Evolutionary conservation across 2,888 invertebrate genomes (phyloP).

Genomic region (Chouioia cunea): DNA sequence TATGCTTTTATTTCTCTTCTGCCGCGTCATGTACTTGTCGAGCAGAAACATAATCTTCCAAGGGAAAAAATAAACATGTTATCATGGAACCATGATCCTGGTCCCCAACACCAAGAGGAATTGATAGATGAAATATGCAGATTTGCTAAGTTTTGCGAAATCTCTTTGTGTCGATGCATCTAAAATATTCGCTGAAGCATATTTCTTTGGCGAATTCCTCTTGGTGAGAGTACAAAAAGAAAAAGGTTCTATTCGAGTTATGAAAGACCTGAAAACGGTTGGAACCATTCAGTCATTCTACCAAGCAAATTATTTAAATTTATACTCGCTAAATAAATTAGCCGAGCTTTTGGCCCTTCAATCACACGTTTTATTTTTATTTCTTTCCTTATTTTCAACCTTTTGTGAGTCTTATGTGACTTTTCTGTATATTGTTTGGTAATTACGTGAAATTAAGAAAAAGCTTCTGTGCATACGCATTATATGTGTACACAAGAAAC

Average conservation of each 20-base stretch:
- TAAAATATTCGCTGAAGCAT: no score
- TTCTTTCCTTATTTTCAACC: background rate
- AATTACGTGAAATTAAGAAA: background rate
- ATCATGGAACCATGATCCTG: slow-evolving; percentile 23
- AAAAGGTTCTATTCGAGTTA: no score
- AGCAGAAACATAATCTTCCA: slow-evolving; percentile 8
- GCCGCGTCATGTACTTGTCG: background rate
- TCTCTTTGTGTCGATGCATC: no score
- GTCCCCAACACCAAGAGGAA: slow-evolving; percentile 11
- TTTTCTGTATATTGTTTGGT: slow-evolving; percentile 4
- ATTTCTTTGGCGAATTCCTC: no score
- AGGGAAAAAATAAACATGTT: slow-evolving; percentile 28
- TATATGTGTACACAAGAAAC: background rate
- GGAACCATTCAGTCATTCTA: no score
- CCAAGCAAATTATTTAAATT: background rate
- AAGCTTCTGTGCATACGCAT: slow-evolving; percentile 26
- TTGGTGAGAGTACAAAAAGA: no score
- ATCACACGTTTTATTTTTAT: slow-evolving; percentile 14
- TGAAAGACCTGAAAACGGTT: no score
- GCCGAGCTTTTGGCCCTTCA: slow-evolving; percentile 23
- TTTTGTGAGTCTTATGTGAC: background rate
- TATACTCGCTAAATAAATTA: slow-evolving; percentile 42
- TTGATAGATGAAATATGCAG: slow-evolving; percentile 3
- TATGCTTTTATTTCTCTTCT: background rate
- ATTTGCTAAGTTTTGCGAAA: background rate